These are phyloP conservation scores for Neodon shergylaensis DNA, from an alignment of 2,113 vertebrate species.

Conservation along the genomic window DNA sequence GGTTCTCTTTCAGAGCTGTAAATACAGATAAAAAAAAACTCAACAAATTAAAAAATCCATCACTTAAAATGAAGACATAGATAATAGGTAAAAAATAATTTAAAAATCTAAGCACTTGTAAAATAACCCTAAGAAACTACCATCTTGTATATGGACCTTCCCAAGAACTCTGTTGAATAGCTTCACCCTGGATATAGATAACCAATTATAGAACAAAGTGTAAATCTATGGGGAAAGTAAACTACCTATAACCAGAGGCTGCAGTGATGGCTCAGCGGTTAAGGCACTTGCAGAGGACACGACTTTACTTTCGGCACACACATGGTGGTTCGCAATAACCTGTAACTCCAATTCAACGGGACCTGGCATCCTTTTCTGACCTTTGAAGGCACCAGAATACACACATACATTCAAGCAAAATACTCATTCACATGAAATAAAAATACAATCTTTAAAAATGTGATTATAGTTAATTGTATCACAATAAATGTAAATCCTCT, in stretches of 20 bases:
- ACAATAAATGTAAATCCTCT: background rate
- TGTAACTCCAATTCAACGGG: background rate
- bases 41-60: background rate
- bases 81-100: background rate
- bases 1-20: conserved; percentile 87
- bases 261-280: background rate
- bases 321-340: too few species aligned
- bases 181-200: conserved; percentile 31
- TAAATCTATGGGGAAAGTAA: background rate
- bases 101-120: background rate
- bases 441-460: background rate
- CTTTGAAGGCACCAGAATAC: background rate
- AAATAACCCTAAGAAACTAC: conserved; percentile 32
- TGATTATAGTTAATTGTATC: background rate
- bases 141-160: background rate
- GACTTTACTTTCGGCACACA: background rate
- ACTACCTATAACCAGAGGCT: background rate
- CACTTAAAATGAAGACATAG: conserved; percentile 7
- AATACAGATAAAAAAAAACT: conserved; percentile 67
- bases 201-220: conserved; percentile 32
- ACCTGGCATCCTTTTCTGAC: background rate
- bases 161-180: conserved; percentile 27
- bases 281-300: background rate
- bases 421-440: background rate
- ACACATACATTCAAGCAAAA: background rate